These are phyloP conservation scores for Upupa epops DNA, from an alignment of 2,113 vertebrate genomes.

Conservation along the genomic window DNA sequence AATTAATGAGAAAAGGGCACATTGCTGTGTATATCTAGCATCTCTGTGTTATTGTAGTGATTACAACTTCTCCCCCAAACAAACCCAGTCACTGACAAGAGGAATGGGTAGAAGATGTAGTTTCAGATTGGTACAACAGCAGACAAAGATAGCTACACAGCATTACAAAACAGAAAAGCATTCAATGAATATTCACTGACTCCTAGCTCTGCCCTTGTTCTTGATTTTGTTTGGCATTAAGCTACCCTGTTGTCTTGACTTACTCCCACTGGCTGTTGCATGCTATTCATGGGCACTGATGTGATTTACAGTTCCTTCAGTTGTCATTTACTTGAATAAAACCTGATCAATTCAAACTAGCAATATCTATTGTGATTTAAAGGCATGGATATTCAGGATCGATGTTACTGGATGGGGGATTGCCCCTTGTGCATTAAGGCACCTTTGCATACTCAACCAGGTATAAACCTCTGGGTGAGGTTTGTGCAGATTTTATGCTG, in stretches of 20 bases:
- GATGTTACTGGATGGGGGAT: neutral
- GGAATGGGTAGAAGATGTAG: neutral
- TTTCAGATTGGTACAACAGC: neutral
- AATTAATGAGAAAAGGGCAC: neutral
- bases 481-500: neutral
- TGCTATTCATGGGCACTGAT: neutral
- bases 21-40: neutral
- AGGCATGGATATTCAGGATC: neutral
- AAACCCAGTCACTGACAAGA: neutral
- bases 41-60: neutral
- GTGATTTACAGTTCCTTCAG: neutral
- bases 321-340: neutral
- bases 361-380: neutral
- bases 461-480: neutral
- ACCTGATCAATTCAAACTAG: neutral
- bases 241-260: neutral
- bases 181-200: neutral
- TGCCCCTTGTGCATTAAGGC: neutral
- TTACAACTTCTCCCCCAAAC: neutral
- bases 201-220: neutral
- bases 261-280: neutral
- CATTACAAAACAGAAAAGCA: neutral
- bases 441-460: neutral
- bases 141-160: neutral
- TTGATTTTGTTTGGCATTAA: neutral